Conservation (phyloP, 2,797 vertebrate species). For the Sternarchorhynchus goeldii region DNA sequence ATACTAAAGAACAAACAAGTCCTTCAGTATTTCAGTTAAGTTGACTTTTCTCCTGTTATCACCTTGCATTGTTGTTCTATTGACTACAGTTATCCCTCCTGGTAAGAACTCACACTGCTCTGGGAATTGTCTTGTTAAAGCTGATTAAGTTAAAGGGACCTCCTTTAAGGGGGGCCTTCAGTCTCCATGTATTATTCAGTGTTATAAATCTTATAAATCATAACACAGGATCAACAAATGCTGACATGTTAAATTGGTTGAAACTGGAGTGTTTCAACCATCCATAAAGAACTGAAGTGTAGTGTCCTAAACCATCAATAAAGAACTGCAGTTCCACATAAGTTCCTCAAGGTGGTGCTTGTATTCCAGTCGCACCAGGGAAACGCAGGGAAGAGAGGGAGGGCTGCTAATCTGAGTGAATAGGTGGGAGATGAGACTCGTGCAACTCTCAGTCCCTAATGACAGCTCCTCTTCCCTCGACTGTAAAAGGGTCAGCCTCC, state of each 20-base stretch:
- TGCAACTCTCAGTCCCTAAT: slow-evolving; percentile 23
- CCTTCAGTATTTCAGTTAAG: neutral
- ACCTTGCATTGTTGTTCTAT: no score
- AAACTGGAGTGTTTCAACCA: neutral
- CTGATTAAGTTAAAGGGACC: neutral
- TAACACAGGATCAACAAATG: no score
- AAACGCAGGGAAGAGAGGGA: neutral
- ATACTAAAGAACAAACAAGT: no score
- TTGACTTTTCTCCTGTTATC: neutral
- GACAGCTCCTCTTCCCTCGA: slow-evolving; percentile 28
- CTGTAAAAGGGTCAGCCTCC: neutral
- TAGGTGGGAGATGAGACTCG: slow-evolving; percentile 36
- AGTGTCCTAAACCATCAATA: neutral
- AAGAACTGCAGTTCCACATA: slow-evolving; percentile 17
- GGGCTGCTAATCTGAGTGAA: slow-evolving; percentile 26
- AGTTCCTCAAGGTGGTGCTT: slow-evolving; percentile 65
- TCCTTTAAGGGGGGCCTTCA: no score
- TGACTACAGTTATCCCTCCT: no score
- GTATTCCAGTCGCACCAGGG: slow-evolving; percentile 44
- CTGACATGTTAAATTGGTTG: neutral
- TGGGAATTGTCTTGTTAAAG: neutral
- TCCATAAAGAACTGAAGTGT: slow-evolving; percentile 27
- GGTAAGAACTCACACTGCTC: neutral
- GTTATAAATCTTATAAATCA: no score
- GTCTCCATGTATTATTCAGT: no score